Percentiles rank a stretch among this genome's conserved stretches.
Conservation (phyloP, 2,113 vertebrate genomes). For the Alligator mississippiensis region DNA sequence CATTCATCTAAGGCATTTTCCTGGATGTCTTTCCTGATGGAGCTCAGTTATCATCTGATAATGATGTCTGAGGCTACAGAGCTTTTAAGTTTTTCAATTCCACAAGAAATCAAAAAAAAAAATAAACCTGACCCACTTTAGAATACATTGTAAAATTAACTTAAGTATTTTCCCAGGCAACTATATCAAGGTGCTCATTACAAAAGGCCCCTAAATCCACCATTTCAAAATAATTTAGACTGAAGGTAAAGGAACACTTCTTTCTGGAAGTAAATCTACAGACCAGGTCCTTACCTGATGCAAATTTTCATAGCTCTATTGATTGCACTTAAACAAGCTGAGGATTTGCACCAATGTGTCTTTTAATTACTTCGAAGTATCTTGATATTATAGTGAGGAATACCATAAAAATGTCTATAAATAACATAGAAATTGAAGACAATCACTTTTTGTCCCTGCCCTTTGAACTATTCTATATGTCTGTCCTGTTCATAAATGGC, state of each 20-base stretch:
- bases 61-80: background rate
- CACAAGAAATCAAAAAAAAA: background rate
- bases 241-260: background rate
- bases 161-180: background rate
- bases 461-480: background rate
- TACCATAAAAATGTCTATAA: background rate
- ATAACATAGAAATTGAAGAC: background rate
- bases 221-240: background rate
- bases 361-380: background rate
- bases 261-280: background rate
- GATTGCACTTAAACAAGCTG: background rate
- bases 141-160: background rate
- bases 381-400: background rate
- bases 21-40: fast-evolving
- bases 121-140: background rate
- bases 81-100: background rate
- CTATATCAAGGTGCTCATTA: background rate
- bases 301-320: background rate
- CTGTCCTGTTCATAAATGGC: background rate
- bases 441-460: background rate
- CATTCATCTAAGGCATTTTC: background rate
- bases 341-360: background rate
- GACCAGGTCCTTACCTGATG: background rate
- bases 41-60: background rate
- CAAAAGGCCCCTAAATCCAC: background rate